phyloP scores from a whole-genome alignment of 1,140 invertebrate genomes.

The Drosophila biarmipes region DNA sequence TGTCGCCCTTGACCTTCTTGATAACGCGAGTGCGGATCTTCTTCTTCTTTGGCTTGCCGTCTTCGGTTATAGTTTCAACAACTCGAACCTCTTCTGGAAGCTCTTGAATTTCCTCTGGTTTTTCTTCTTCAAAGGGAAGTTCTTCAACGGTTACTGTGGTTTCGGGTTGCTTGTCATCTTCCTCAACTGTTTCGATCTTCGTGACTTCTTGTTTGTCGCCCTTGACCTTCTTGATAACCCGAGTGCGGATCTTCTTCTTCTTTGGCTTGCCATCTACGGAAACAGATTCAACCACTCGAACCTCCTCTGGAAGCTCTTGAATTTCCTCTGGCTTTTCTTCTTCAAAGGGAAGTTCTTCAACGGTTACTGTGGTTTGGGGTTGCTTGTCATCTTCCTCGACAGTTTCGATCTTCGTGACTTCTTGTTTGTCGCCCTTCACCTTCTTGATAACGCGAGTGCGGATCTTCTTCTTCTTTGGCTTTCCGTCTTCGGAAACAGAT shows the following conservation, averaged over 20 bases:
- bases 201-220: constrained; percentile 6
- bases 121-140: background rate
- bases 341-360: background rate
- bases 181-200: constrained; percentile 4
- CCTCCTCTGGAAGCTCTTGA: constrained; percentile 1
- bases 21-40: constrained; percentile 1
- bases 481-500: background rate
- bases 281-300: background rate
- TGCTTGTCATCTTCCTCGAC: background rate
- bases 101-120: background rate
- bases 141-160: background rate
- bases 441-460: constrained; percentile 2
- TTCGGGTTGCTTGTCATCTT: background rate
- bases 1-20: constrained; percentile 9
- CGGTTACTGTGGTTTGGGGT: background rate
- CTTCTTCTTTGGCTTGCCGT: constrained; percentile 8
- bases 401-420: background rate
- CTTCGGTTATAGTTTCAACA: background rate
- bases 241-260: constrained; percentile 8
- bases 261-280: constrained; percentile 1
- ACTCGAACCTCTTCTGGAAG: constrained; percentile 5
- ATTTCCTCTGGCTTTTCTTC: background rate
- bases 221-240: constrained; percentile 2
- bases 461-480: constrained; percentile 8
- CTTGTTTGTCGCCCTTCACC: constrained; percentile 6